Base-by-base conservation (phyloP, 2,888 invertebrate species). In the Branchellion lobata region DNA sequence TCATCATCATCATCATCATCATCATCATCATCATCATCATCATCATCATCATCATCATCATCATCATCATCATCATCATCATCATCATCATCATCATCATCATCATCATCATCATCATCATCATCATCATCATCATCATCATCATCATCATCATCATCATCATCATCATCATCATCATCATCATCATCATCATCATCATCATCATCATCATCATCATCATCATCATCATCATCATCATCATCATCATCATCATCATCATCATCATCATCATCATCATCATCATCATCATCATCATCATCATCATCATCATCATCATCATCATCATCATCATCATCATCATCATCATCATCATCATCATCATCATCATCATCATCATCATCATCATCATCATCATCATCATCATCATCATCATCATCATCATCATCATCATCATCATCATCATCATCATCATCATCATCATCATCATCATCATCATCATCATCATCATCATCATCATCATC, bases 11-110 rank as follows among this genome's bases (percentile, higher is more conserved):
- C 65, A 69, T 69, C 69, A 33, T 31, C 24, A 57, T 72, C 57
- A 77, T 68, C 77, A 77, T 76, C 65, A 69, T 69, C 69, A 33
- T 31, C 24, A 57, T 72, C 57, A 77, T 68, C 77, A 77, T 76
- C 65, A 69, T 69, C 69, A 33, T 31, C 24, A 57, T 72, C 57
- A 77, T 68, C 77, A 77, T 76, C 65, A 69, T 69, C 69, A 33
- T 31, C 24, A 57, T 72, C 57, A 77, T 68, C 77, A 77, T 76
- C 65, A 69, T 69, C 69, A 33, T 31, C 24, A 57, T 72, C 57
- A 77, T 68, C 77, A 77, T 76, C 65, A 69, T 69, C 69, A 33
- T 31, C 24, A 57, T 72, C 57, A 77, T 68, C 77, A 77, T 76
- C 65, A 69, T 69, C 69, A 33, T 31, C 24, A 57, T 72, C 57